Percentiles rank a stretch among this genome's conserved stretches.
These are phyloP conservation scores for Orycteropus afer DNA, from an alignment of 2,113 vertebrate genomes.

Conservation along the genomic window DNA sequence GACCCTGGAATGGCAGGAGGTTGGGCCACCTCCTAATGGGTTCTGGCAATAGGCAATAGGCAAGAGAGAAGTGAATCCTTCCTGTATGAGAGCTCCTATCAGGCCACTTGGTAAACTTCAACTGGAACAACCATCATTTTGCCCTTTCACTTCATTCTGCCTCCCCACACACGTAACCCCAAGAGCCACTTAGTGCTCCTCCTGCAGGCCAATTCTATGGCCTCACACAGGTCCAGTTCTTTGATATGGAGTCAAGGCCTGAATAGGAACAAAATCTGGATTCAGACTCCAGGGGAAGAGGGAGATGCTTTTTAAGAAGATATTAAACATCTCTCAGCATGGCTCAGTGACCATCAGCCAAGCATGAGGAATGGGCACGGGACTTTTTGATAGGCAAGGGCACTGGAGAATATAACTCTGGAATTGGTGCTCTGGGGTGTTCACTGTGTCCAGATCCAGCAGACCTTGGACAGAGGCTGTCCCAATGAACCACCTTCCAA, in stretches of 20 bases:
- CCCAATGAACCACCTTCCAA: not conserved
- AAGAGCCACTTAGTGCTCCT: rapidly evolving
- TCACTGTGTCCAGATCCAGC: rapidly evolving
- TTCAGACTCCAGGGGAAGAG: no score
- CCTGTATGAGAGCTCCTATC: not conserved
- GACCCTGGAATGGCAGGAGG: not conserved
- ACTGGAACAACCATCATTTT: not conserved
- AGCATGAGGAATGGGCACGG: rapidly evolving
- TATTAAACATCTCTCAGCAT: no score
- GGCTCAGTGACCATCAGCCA: not conserved
- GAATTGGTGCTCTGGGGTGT: rapidly evolving
- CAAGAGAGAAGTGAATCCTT: rapidly evolving
- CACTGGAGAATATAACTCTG: not conserved
- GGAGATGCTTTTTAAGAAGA: rapidly evolving
- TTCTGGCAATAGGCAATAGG: not conserved
- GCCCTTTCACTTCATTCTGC: not conserved
- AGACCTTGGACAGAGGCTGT: no score
- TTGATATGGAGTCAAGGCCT: not conserved
- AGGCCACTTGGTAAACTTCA: not conserved
- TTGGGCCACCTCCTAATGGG: not conserved
- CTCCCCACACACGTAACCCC: no score
- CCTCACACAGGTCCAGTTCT: not conserved
- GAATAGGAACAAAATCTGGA: not conserved
- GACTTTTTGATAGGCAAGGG: not conserved
- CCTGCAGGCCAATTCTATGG: rapidly evolving